A percentile compares a stretch with the other conserved stretches of the same genome.
Evolutionary conservation across 2,888 invertebrate genomes (phyloP).

Genomic region (Drosophila kanekoi): DNA sequence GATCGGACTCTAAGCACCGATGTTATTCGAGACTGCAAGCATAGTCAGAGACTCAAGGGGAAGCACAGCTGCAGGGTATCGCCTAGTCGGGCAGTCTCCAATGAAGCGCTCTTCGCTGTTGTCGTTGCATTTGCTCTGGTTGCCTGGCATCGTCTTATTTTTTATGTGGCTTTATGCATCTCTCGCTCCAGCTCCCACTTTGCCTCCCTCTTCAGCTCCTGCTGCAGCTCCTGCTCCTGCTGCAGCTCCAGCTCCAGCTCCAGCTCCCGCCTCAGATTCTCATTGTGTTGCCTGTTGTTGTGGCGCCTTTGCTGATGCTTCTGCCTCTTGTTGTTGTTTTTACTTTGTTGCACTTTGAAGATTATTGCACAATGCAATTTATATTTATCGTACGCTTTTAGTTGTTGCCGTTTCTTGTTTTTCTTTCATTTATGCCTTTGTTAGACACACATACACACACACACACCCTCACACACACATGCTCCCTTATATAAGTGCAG

Average conservation of each 20-base stretch:
- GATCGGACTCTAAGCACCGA: too few species aligned
- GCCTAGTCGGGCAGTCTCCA: too few species aligned
- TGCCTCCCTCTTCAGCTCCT: too few species aligned
- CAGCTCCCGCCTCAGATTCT: constrained; percentile 20
- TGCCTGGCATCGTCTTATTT: constrained; percentile 49
- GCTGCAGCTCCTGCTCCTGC: not conserved
- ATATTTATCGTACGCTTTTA: constrained; percentile 76
- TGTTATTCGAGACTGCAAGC: too few species aligned
- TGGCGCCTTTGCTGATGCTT: constrained; percentile 30
- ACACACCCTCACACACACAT: constrained; percentile 10
- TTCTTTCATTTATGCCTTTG: constrained; percentile 72
- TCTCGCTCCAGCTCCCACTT: constrained; percentile 5
- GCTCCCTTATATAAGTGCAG: constrained; percentile 2
- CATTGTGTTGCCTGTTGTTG: constrained; percentile 40
- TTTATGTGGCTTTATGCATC: constrained; percentile 68
- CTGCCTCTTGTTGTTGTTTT: constrained; percentile 54
- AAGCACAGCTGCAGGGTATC: too few species aligned
- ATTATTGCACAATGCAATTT: constrained; percentile 81
- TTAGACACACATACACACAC: constrained; percentile 30
- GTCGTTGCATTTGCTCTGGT: constrained; percentile 28
- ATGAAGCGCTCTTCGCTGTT: not conserved
- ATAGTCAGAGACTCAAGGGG: too few species aligned
- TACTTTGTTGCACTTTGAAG: constrained; percentile 80
- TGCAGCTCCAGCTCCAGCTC: not conserved
- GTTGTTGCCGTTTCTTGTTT: constrained; percentile 72